Conservation (phyloP, 2,797 vertebrate genomes). For the Anabas testudineus region DNA sequence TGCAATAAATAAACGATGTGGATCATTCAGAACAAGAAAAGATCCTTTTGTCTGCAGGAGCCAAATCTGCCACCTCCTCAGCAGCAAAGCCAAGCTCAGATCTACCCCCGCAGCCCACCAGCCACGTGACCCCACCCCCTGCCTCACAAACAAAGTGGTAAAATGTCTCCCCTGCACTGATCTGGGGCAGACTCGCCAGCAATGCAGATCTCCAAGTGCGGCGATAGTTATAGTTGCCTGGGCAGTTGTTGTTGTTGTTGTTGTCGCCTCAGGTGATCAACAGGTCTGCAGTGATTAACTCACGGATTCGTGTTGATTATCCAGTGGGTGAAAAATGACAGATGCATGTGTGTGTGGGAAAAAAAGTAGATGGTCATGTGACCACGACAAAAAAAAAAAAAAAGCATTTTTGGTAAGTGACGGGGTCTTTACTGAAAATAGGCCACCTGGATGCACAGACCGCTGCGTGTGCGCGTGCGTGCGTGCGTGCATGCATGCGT, state of each 20-base stretch:
- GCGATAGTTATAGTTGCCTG: background rate
- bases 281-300: slow-evolving; percentile 42
- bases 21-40: slow-evolving; percentile 58
- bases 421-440: slow-evolving; percentile 41
- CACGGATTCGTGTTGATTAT: background rate
- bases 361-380: background rate
- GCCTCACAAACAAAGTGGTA: slow-evolving; percentile 25
- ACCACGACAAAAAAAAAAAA: no score
- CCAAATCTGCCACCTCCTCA: slow-evolving; percentile 73
- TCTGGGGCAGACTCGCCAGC: slow-evolving; percentile 71
- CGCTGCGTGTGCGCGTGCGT: background rate
- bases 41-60: slow-evolving; percentile 39
- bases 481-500: slow-evolving; percentile 2
- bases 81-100: slow-evolving; percentile 55
- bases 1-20: slow-evolving; percentile 39
- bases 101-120: slow-evolving; percentile 59
- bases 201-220: slow-evolving; percentile 54
- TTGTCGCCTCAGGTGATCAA: slow-evolving; percentile 28
- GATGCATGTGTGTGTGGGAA: background rate
- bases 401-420: slow-evolving; percentile 2
- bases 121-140: slow-evolving; percentile 61
- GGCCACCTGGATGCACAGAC: slow-evolving; percentile 23
- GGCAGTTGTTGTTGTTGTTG: background rate
- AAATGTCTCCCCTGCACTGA: slow-evolving; percentile 31
- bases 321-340: background rate